Evolutionary conservation across 2,888 invertebrate species (phyloP), one percentile per base, ranked within the genome.

Genomic region (Drosophila atripex): DNA sequence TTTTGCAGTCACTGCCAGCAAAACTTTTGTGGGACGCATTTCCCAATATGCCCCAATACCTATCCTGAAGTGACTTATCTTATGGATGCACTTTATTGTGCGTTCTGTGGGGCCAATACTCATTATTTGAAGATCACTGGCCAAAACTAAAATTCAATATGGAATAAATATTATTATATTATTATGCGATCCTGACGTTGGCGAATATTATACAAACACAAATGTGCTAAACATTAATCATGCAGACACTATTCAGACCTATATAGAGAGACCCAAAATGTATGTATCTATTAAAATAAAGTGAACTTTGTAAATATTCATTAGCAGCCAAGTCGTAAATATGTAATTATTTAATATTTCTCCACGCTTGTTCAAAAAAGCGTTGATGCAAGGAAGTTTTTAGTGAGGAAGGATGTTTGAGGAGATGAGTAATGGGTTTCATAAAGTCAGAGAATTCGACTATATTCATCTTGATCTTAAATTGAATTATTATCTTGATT

Each of bases 21-120:
- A 71, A 54, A 53, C 70, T 0, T 77, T 77, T 11, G 23, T 49
- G 11, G 80, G 82, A 1, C 82, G 82, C n/a, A 74, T 82, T 7
- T 72, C 39, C 68, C 55, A 1, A 38, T n/a, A n/a, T n/a, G n/a
- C n/a, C n/a, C n/a, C n/a, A n/a, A n/a, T n/a, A 9, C 0, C 80
- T n/a, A 80, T 64, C 80, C 82, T 1, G 76, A 80, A 83, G 54
- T 65, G 9, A 43, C 45, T 0, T 80, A 60, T 53, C 21, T 82
- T 0, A 83, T 80, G 80, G 83, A 80, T 50, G 51, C 68, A 1
- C 80, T 73, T 8, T 38, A 64, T 9, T 80, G 80, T 6, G 73
- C 59, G 7, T 78, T 58, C 8, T 82, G 82, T 50, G 76, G 66
- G 14, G 80, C 75, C 6, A 14, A 52, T 12, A 21, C 28, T 1